These are phyloP conservation scores for Bombus huntii DNA, from an alignment of 1,140 invertebrate species.

Conservation along the genomic window DNA sequence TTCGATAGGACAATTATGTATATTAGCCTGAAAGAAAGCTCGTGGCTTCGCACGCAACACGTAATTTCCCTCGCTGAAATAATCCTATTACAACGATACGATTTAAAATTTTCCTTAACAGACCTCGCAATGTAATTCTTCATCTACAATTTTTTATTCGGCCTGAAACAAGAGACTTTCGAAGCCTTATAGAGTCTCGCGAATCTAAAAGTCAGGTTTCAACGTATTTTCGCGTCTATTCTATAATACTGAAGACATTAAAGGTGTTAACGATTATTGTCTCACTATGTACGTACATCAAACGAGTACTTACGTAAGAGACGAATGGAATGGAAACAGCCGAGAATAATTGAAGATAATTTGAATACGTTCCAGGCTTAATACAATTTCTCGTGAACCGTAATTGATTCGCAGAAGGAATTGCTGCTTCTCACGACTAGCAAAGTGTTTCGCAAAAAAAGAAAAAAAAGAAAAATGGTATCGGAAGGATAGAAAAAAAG, in stretches of 20 bases:
- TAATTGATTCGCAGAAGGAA: not conserved
- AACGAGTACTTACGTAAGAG: not conserved
- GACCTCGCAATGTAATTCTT: too few relatives aligned
- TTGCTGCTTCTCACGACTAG: not conserved
- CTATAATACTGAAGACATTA: not conserved
- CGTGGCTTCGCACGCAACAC: too few relatives aligned
- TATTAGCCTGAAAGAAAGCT: not conserved
- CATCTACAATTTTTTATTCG: rapidly evolving
- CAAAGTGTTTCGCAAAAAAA: not conserved
- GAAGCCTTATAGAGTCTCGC: too few relatives aligned
- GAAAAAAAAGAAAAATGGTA: too few relatives aligned
- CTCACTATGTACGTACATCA: too few relatives aligned
- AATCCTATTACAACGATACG: too few relatives aligned
- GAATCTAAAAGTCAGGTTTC: too few relatives aligned
- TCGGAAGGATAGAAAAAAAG: too few relatives aligned
- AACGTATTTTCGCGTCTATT: too few relatives aligned
- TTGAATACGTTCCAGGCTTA: not conserved
- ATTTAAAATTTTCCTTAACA: too few relatives aligned
- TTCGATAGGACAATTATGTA: not conserved
- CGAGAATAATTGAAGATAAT: not conserved
- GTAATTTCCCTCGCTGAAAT: not conserved
- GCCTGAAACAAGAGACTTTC: not conserved
- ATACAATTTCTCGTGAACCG: not conserved
- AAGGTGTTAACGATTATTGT: not conserved
- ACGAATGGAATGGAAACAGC: not conserved